A percentile compares a stretch with the other conserved stretches of the same genome.
These are phyloP conservation scores for Hypothenemus hampei DNA, from an alignment of 1,140 invertebrate species.

Conservation along the genomic window DNA sequence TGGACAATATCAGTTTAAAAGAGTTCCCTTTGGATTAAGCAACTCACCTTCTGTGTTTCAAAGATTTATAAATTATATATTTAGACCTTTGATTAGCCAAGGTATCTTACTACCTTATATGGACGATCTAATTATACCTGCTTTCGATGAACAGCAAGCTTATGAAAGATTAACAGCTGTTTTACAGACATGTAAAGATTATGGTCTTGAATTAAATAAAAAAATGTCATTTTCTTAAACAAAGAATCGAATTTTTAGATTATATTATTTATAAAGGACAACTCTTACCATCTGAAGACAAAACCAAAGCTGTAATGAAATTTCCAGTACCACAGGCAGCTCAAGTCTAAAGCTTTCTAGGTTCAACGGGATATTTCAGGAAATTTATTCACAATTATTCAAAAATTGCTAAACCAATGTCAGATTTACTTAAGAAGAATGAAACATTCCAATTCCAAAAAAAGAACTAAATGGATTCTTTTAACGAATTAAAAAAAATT, in stretches of 20 bases:
- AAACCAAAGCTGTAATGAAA: not conserved
- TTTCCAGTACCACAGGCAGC: not conserved
- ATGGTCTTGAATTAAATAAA: conserved; percentile 14
- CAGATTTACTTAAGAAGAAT: not conserved
- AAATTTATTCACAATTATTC: conserved; percentile 7
- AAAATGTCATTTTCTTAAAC: conserved; percentile 17
- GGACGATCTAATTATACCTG: conserved; percentile 33
- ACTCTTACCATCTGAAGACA: conserved; percentile 1
- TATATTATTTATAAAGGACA: not conserved
- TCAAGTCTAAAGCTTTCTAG: conserved; percentile 2
- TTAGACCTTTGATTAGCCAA: conserved; percentile 35
- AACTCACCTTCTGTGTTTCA: conserved; percentile 19
- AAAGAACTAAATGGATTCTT: not conserved
- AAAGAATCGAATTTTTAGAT: not conserved
- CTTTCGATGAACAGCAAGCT: conserved; percentile 18
- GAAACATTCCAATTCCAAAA: not conserved
- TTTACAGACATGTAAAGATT: conserved; percentile 18
- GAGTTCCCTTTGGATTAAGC: conserved; percentile 33
- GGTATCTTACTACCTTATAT: conserved; percentile 29
- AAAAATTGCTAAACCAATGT: not conserved
- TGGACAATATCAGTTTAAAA: conserved; percentile 36
- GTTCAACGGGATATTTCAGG: not conserved
- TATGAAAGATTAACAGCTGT: conserved; percentile 23
- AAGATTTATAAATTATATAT: conserved; percentile 25
- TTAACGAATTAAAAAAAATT: not conserved